These are phyloP conservation scores for Clarias magur DNA, from an alignment of 2,113 vertebrate genomes.

Conservation along the genomic window DNA sequence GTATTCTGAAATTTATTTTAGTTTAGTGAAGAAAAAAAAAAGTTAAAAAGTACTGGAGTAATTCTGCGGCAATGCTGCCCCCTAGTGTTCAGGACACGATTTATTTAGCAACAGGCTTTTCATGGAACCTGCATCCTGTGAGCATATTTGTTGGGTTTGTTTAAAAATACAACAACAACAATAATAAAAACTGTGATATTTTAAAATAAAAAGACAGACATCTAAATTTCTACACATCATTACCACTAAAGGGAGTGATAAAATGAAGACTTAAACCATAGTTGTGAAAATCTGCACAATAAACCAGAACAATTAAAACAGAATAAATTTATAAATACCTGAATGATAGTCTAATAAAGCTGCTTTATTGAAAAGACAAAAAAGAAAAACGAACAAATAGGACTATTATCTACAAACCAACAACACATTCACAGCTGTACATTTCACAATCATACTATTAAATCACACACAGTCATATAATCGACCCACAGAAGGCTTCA, in stretches of 20 bases:
- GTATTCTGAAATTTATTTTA: too few relatives aligned
- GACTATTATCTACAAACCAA: slow-evolving; percentile 36
- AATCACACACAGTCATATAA: not conserved
- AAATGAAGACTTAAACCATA: not conserved
- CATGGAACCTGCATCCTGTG: not conserved
- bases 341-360: slow-evolving; percentile 34
- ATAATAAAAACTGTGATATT: not conserved
- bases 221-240: not conserved
- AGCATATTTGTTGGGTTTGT: not conserved
- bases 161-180: not conserved
- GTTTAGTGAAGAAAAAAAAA: too few relatives aligned
- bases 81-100: not conserved
- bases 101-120: not conserved
- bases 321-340: not conserved
- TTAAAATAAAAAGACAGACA: not conserved
- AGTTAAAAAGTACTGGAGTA: not conserved
- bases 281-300: not conserved
- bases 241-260: not conserved
- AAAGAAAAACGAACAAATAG: slow-evolving; percentile 12
- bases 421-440: slow-evolving; percentile 1
- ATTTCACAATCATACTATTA: not conserved
- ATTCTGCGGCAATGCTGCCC: not conserved
- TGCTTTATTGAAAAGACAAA: slow-evolving; percentile 44
- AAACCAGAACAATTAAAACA: not conserved
- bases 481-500: slow-evolving; percentile 4